phyloP scores from a whole-genome alignment of 2,797 vertebrate species.

The Liasis olivaceus region DNA sequence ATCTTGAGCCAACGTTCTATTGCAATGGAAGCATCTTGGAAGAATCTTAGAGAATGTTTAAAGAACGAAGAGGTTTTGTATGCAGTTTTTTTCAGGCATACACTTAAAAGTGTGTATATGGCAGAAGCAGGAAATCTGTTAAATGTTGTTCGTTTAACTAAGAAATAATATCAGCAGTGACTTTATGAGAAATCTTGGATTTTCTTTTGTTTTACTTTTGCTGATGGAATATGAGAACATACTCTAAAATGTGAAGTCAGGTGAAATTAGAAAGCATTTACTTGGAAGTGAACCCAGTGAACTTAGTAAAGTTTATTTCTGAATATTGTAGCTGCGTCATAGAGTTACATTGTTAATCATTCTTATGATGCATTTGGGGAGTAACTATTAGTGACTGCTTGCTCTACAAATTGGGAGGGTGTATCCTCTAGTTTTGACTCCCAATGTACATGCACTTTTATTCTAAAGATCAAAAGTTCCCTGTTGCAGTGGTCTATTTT shows the following conservation, averaged over 20 bases:
- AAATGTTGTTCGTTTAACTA: background rate
- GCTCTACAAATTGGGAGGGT: background rate
- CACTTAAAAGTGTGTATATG: background rate
- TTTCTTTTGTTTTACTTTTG: background rate
- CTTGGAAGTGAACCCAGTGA: background rate
- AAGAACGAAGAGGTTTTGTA: background rate
- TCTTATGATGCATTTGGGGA: background rate
- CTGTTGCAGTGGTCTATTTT: constrained; percentile 72
- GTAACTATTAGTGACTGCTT: background rate
- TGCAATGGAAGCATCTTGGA: constrained; percentile 22
- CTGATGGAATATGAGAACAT: background rate
- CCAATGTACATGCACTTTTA: background rate
- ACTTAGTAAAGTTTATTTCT: background rate
- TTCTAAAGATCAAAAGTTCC: constrained; percentile 74
- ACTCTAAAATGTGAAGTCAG: background rate
- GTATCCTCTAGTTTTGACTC: background rate
- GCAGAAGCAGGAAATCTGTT: background rate
- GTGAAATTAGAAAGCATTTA: background rate
- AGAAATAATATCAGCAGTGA: background rate
- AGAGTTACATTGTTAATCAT: background rate
- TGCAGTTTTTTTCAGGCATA: background rate
- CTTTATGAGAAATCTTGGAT: background rate
- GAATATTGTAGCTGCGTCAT: background rate
- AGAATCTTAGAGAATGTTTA: constrained; percentile 19
- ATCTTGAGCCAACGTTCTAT: constrained; percentile 12